These are phyloP conservation scores for Polia nebulosa DNA, from an alignment of 2,888 invertebrate genomes.

Conservation along the genomic window DNA sequence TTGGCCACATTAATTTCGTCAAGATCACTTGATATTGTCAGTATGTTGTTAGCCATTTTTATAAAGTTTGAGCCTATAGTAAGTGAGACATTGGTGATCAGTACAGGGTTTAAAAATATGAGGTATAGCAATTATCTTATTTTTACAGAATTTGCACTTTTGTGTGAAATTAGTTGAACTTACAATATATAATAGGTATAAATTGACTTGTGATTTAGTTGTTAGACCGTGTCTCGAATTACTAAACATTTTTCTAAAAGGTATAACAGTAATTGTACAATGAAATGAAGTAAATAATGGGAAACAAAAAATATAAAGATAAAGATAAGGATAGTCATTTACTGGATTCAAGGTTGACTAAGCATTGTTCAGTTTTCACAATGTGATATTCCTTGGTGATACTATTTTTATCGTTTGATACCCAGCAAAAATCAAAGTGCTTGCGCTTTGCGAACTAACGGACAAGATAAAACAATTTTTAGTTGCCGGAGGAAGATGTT, in stretches of 20 bases:
- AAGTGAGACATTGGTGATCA: no score
- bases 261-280: neutral
- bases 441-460: no score
- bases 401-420: neutral
- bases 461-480: no score
- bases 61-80: no score
- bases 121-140: no score
- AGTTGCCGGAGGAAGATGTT: no score
- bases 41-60: neutral
- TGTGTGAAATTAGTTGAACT: neutral
- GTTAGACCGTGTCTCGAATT: neutral
- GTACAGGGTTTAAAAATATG: no score
- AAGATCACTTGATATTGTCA: neutral
- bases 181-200: neutral
- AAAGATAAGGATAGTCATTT: neutral
- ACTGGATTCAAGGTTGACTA: neutral
- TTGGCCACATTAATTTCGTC: slow-evolving; percentile 2
- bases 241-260: neutral
- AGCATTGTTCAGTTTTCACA: neutral
- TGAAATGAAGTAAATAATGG: neutral
- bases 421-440: no score
- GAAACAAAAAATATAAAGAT: neutral
- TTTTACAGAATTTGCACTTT: no score
- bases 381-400: neutral
- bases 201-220: neutral